Conservation (phyloP, 2,888 invertebrate species). For the Cryptophagus acutangulus region DNA sequence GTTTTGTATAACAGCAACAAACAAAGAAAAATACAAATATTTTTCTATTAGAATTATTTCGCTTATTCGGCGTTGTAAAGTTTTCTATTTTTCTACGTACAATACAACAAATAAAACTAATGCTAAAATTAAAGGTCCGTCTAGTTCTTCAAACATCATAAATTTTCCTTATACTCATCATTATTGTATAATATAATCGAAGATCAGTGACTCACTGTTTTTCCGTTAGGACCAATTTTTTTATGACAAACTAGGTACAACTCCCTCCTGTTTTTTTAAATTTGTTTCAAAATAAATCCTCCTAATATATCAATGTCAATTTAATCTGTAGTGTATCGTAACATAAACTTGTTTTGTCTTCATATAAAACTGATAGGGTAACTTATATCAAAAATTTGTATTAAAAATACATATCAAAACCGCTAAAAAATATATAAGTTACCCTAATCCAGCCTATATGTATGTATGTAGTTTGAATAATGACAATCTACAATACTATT, state of each 20-base stretch:
- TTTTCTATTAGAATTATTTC: not conserved
- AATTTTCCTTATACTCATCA: slow-evolving; percentile 20
- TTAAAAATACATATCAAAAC: not conserved
- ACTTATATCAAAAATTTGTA: not conserved
- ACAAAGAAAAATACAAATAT: not conserved
- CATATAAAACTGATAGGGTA: too few species aligned
- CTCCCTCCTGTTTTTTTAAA: slow-evolving; percentile 17
- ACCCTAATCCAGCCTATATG: not conserved
- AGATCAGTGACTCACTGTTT: slow-evolving; percentile 26
- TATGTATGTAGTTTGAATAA: slow-evolving; percentile 6
- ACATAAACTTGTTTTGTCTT: not conserved
- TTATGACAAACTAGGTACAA: slow-evolving; percentile 17
- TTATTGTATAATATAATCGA: slow-evolving; percentile 24
- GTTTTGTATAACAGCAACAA: too few species aligned
- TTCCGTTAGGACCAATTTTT: slow-evolving; percentile 31
- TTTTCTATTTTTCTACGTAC: slow-evolving; percentile 14
- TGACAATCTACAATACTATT: slow-evolving; percentile 16
- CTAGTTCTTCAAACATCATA: slow-evolving; percentile 27
- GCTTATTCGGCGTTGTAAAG: too few species aligned
- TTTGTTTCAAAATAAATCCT: slow-evolving; percentile 2
- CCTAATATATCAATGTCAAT: slow-evolving; percentile 10
- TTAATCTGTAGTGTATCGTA: slow-evolving; percentile 3
- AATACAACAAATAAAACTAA: too few species aligned
- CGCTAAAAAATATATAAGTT: not conserved
- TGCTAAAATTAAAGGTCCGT: too few species aligned